Evolutionary conservation across 1,140 invertebrate species (phyloP), one percentile per base, ranked within the genome.

Genomic region (Diuraphis noxia): DNA sequence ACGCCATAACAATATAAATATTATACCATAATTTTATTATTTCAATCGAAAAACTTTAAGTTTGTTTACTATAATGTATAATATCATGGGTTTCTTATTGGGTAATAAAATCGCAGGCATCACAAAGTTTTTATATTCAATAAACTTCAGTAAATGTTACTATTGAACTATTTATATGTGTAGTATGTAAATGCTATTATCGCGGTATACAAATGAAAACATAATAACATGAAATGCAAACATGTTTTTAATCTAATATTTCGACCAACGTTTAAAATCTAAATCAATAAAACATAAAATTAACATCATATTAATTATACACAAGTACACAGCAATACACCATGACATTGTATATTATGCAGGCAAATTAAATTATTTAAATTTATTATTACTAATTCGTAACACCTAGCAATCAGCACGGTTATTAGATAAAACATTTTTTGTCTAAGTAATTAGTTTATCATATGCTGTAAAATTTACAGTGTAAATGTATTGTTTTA

Each of bases 1-100:
- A 17, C 17, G 30, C 56, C 30, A 4, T 13, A 34, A 72, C n/a
- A 72, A 72, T 72, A n/a, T 17, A 72, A 72, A 72, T 72, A n/a
- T 17, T n/a, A n/a, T 72, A 13, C 56, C 34, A 36, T 82, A 5
- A 40, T 79, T 79, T 79, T 79, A 79, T 79, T 79, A 79, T 79
- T 79, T 79, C 38, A 23, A 79, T 38, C n/a, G 34, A 79, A 79
- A 79, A 79, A 36, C 77, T 79, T 79, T 36, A 36, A 34, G 34
- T 79, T 79, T 79, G 56, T 63, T 72, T 72, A 72, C 56, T 72
- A 72, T 72, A n/a, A 56, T n/a, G 30, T 34, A 72, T 72, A 72
- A 72, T 72, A 72, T n/a, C 34, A 72, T n/a, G 30, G 56, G 56
- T 72, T n/a, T 13, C 56, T 72, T 72, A 72, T 72, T 72, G n/a